Evolutionary conservation across 2,113 vertebrate species (phyloP), one percentile per base, ranked within the genome.

Genomic region (Shinisaurus crocodilurus): DNA sequence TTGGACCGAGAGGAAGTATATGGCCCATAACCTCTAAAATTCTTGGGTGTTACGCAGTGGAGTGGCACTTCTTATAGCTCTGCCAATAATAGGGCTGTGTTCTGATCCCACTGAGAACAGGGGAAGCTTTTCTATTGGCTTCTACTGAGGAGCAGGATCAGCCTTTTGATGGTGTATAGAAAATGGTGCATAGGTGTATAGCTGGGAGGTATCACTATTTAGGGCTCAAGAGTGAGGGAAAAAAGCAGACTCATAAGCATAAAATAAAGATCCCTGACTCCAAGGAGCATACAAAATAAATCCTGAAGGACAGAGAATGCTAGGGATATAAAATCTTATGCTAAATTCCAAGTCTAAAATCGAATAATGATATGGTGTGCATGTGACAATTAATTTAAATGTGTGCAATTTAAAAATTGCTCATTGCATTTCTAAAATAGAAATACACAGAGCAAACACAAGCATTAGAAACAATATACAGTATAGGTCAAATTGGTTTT

Each of bases 21-120:
- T 2, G 63, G 60, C 48, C 60, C 74, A 40, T 89, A 93, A 34
- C 3, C 70, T 89, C 85, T 13, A 0, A 0, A 27, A 4, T 91
- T 5, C 27, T 0, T 80, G 60, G 37, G 29, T 45, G 9, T 40
- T 79, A 1, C 3, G 83, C 88, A 34, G 2, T 54, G 25, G n/a
- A 0, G 0, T 54, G 43, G 45, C 13, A 1, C 60, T 91, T 82
- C 77, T 90, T 83, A 0, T 0, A 63, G 4, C 54, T 85, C 40
- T 1, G 0, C 63, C 79, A 29, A 20, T 60, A 27, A 5, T 18
- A 37, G 65, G 15, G 16, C 89, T 81, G 57, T 40, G 7, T 20
- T n/a, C 1, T 0, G n/a, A 9, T 74, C 0, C 23, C 34, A 86
- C 40, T 48, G 76, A 81, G 10, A n/a, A 0, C 0, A 85, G 50